Evolutionary conservation across 2,113 vertebrate genomes (phyloP), one percentile per base, ranked within the genome.

Genomic region (Monarcha castaneiventris): DNA sequence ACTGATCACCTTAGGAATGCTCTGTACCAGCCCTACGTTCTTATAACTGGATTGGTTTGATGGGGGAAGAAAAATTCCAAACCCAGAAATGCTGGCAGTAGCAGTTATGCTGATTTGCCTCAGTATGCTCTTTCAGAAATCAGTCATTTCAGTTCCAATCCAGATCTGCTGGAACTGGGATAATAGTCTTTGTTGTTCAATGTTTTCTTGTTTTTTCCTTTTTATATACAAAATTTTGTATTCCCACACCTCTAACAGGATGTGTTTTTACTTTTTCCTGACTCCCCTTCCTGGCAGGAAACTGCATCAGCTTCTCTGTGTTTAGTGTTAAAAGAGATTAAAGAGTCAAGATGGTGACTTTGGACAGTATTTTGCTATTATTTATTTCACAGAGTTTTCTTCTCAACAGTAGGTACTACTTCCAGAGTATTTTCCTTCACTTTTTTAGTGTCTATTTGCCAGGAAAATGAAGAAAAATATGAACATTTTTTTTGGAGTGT

Each of bases 311-410:
- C 27, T 29, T 81, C 64, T 68, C 55, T 46, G 55, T 56, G 71
- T 72, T 87, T 81, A 78, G 6, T 72, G 22, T 68, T 84, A 68
- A 90, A 95, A 78, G 44, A 94, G 54, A 90, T 86, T 59, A 94
- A 93, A 80, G 63, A 68, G 37, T 33, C 30, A 90, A 89, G 21
- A 27, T 0, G 26, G 27, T 74, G 37, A 33, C 39, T 89, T 94
- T 91, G 37, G 68, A 73, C 19, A 82, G 35, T 73, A 59, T 78
- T 80, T 83, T 76, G 16, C 49, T 26, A 33, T 75, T 44, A 68
- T 21, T 87, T 72, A n/a, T 62, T 46, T 87, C 55, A 73, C 56
- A 75, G 54, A 68, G 46, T 44, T 66, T 88, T 39, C 54, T 72
- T 52, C 92, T 90, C 2, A 2, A 52, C 27, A 46, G 82, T 41